Evolutionary conservation across 2,113 vertebrate species (phyloP).

Genomic region (Oreotrochilus melanogaster): DNA sequence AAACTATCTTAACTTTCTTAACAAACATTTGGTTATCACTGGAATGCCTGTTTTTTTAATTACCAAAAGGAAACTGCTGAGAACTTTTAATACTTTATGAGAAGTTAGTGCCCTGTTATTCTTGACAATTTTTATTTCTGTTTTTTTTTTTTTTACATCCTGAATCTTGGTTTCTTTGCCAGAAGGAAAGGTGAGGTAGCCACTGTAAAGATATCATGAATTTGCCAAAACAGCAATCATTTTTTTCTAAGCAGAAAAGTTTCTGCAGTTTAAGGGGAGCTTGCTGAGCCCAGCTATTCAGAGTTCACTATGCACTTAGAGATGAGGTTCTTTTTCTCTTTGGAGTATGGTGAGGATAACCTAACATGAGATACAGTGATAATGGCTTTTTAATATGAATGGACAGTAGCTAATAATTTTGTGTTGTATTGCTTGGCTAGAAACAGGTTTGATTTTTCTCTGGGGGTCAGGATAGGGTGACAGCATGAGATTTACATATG

Average conservation of each 20-base stretch:
- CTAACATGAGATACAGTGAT: neutral
- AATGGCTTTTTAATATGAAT: neutral
- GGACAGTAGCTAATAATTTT: neutral
- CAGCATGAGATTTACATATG: slow-evolving; percentile 2
- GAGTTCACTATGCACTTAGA: neutral
- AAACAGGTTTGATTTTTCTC: slow-evolving; percentile 3
- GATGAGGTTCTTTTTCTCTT: neutral
- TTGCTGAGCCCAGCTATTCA: neutral
- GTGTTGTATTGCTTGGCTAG: slow-evolving; percentile 41
- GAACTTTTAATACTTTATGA: neutral
- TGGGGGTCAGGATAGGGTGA: neutral
- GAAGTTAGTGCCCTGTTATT: neutral
- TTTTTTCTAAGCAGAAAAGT: slow-evolving; percentile 10
- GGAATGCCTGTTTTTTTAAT: neutral
- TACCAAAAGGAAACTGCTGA: neutral
- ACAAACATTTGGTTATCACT: neutral
- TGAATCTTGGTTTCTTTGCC: slow-evolving; percentile 27
- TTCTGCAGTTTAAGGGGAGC: neutral
- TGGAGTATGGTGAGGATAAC: neutral
- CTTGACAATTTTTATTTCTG: neutral
- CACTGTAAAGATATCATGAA: neutral
- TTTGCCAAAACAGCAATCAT: neutral
- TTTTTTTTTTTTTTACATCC: neutral
- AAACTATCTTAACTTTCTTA: too few relatives aligned
- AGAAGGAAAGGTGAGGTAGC: slow-evolving; percentile 24